Percentiles rank a stretch among this genome's conserved stretches.
These are phyloP conservation scores for Lasaia peninsularis DNA, from an alignment of 1,140 invertebrate genomes.

Conservation along the genomic window DNA sequence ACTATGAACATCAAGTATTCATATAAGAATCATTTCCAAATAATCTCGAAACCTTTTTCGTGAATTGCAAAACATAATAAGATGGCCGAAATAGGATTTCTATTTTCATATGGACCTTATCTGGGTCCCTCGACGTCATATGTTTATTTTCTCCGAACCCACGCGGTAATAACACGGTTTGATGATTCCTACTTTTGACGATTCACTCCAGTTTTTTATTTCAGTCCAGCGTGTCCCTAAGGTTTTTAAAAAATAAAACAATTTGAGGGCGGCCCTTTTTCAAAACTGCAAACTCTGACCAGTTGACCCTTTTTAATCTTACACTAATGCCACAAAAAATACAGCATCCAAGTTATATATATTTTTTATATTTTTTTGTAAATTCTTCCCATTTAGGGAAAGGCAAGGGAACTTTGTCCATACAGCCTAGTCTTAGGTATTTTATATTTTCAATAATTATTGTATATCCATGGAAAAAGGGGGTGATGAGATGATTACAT, in stretches of 20 bases:
- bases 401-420: too few relatives aligned
- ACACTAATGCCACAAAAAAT: too few relatives aligned
- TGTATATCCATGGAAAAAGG: too few relatives aligned
- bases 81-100: constrained; percentile 1
- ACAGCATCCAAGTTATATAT: too few relatives aligned
- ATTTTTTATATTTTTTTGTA: too few relatives aligned
- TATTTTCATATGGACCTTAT: constrained; percentile 9
- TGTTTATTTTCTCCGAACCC: neutral
- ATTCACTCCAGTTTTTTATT: neutral
- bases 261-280: neutral
- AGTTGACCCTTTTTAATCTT: too few relatives aligned
- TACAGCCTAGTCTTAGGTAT: too few relatives aligned
- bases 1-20: neutral
- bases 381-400: too few relatives aligned
- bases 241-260: neutral
- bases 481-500: too few relatives aligned
- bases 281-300: too few relatives aligned
- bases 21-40: neutral
- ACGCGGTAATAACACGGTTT: constrained; percentile 5
- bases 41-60: constrained; percentile 6
- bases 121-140: neutral
- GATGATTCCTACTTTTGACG: neutral
- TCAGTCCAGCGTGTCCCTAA: neutral
- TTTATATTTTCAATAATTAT: too few relatives aligned
- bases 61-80: constrained; percentile 12